These are phyloP conservation scores for Sinosuthora webbiana DNA, from an alignment of 2,113 vertebrate species.

Conservation along the genomic window DNA sequence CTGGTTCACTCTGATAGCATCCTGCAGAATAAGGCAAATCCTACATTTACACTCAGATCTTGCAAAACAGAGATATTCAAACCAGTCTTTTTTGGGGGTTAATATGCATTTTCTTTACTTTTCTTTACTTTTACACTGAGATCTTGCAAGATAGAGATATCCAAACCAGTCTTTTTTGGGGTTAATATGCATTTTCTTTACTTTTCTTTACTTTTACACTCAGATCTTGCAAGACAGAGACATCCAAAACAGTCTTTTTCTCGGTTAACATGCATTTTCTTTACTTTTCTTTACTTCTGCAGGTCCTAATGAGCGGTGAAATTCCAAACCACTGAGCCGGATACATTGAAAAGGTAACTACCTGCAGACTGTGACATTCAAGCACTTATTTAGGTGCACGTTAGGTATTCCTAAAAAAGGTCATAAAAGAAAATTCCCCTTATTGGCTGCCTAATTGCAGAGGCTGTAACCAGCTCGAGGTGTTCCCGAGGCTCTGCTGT, in stretches of 20 bases:
- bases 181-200: not conserved
- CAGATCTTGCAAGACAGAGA: accelerated
- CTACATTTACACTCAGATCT: not conserved
- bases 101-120: not conserved
- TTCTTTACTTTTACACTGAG: not conserved
- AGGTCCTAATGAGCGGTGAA: not conserved
- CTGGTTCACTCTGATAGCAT: not conserved
- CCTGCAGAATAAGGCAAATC: not conserved
- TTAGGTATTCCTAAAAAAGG: not conserved
- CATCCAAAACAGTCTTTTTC: not conserved
- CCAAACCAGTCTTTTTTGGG: not conserved
- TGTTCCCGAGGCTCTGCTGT: not conserved
- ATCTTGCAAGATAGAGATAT: no score
- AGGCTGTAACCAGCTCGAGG: constrained; percentile 37
- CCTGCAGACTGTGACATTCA: not conserved
- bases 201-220: not conserved
- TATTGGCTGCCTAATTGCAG: constrained; percentile 6
- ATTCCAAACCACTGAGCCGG: not conserved
- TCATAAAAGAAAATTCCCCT: constrained; percentile 9
- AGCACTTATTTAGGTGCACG: not conserved
- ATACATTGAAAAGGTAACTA: not conserved
- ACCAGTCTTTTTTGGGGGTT: accelerated
- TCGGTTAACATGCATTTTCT: accelerated
- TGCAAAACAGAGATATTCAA: accelerated
- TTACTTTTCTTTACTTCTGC: not conserved